A percentile compares a stretch with the other conserved stretches of the same genome.
Conservation (phyloP, 1,140 invertebrate species). For the Cardiocondyla obscurior region DNA sequence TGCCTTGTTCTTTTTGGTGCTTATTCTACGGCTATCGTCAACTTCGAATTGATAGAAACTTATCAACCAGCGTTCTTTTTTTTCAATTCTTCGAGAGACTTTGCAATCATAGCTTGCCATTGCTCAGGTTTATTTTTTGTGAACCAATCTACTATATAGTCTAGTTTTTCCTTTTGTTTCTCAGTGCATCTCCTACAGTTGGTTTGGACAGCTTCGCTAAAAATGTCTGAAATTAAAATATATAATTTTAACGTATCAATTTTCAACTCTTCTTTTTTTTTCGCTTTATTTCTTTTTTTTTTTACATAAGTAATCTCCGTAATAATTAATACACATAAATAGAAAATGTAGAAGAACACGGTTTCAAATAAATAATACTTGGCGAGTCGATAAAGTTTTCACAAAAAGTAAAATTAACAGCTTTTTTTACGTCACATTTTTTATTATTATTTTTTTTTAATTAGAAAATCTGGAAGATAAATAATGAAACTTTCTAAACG, state of each 20-base stretch:
- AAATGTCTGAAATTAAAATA: slow-evolving; percentile 33
- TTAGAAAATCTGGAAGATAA: background rate
- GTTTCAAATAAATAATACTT: background rate
- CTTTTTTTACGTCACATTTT: background rate
- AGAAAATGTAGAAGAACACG: background rate
- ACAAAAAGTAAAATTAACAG: background rate
- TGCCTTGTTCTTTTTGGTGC: background rate
- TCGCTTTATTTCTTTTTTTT: background rate
- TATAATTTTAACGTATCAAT: background rate
- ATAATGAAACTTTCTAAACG: background rate
- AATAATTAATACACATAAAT: background rate
- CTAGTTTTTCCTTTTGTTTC: slow-evolving; percentile 43
- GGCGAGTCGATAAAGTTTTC: background rate
- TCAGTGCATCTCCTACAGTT: slow-evolving; percentile 66
- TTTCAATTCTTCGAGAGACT: slow-evolving; percentile 13
- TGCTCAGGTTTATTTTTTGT: slow-evolving; percentile 47
- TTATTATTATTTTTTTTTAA: background rate
- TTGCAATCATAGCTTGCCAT: slow-evolving; percentile 47
- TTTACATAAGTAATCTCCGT: background rate
- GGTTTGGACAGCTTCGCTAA: slow-evolving; percentile 58
- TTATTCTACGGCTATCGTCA: background rate
- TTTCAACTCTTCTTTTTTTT: background rate
- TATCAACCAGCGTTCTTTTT: background rate
- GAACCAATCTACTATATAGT: slow-evolving; percentile 56
- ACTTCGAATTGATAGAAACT: too few species aligned